Evolutionary conservation across 1,140 invertebrate genomes (phyloP), one percentile per base, ranked within the genome.

Genomic region (Pinna nobilis): DNA sequence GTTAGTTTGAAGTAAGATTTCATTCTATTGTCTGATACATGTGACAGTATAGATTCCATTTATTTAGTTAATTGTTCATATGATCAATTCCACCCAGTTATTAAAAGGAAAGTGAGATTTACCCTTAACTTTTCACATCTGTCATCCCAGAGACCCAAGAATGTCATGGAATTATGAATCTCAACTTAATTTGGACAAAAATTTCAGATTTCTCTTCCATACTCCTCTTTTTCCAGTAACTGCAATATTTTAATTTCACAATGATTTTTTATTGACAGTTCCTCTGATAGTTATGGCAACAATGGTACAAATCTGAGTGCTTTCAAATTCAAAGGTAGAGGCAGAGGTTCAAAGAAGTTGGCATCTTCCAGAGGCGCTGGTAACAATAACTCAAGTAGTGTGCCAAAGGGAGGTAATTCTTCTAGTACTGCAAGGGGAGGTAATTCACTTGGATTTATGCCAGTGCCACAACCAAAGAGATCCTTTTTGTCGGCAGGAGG

Each of bases 391-490:
- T 53, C 53, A 3, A 39, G 50, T 30, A 55, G 49, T 25, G 39
- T 32, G 25, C 35, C 49, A 7, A 47, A 39, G n/a, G 63, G 55
- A 13, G 44, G 20, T 13, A 64, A 30, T 18, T 39, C 68, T 2
- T 53, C 53, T 3, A 39, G 50, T 30, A 55, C 39, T 25, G 39
- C 39, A 33, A 37, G 55, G 4, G 41, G 47, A n/a, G 63, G 55
- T 7, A 51, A 25, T 13, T 59, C 33, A 13, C 66, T 77, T 20
- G 80, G 80, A 20, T 77, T 80, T 69, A 79, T 82, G 80, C 80
- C 80, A 32, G 70, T 78, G 28, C 80, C 80, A 23, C 65, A 69
- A 28, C 72, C 72, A 49, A 73, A 74, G 39, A 39, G 78, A 23
- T 77, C 78, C 20, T 80, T 80, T 32, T 61, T 80, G 20, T 7